phyloP scores from a whole-genome alignment of 2,888 invertebrate genomes.

The Parnassius glacialis region DNA sequence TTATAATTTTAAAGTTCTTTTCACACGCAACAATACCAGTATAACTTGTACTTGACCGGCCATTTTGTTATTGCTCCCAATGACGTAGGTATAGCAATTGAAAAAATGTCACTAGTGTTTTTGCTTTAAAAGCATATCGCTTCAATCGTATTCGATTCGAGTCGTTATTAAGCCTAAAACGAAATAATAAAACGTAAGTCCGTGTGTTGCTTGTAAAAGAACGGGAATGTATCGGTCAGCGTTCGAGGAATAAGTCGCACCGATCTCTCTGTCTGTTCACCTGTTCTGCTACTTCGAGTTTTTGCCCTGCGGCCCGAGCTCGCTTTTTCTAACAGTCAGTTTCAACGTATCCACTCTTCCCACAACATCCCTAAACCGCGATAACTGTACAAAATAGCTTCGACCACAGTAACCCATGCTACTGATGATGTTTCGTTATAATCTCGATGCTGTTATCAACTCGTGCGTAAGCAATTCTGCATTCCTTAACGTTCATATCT shows the following conservation, averaged over 20 bases:
- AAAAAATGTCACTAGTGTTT: not conserved
- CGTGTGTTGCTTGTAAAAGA: conserved; percentile 18
- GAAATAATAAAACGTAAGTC: conserved; percentile 12
- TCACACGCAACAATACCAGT: too few species aligned
- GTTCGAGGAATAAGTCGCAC: conserved; percentile 26
- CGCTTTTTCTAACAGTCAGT: conserved; percentile 50
- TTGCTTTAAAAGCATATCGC: not conserved
- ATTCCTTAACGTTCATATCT: conserved; percentile 16
- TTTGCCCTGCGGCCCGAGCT: conserved; percentile 40
- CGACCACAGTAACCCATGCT: conserved; percentile 34
- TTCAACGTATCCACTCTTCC: conserved; percentile 34
- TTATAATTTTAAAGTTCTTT: too few species aligned
- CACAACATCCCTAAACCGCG: conserved; percentile 54
- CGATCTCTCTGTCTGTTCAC: conserved; percentile 41
- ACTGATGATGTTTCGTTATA: conserved; percentile 4
- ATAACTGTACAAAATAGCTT: conserved; percentile 59
- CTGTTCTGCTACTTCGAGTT: conserved; percentile 47
- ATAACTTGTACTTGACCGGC: too few species aligned
- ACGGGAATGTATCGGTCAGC: conserved; percentile 25
- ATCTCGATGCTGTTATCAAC: not conserved
- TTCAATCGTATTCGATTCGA: not conserved
- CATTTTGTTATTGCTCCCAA: too few species aligned
- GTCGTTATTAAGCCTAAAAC: not conserved
- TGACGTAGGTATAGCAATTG: too few species aligned
- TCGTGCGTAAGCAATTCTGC: not conserved